A percentile compares a stretch with the other conserved stretches of the same genome.
Evolutionary conservation across 35 echinoderm and acorn worm species (phyloP).

Genomic region (Heliocidaris erythrogramma): DNA sequence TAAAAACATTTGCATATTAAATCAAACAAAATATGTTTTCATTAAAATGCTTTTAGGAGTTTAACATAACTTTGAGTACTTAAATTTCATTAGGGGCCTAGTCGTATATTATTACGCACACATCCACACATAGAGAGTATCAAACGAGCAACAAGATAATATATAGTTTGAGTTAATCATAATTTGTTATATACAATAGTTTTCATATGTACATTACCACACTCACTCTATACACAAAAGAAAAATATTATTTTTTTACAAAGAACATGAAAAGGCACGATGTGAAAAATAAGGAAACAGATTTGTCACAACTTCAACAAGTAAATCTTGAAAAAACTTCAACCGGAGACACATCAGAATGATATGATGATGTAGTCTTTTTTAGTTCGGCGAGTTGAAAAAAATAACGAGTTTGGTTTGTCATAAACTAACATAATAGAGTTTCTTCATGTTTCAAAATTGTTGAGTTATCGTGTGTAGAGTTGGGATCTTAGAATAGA

Average conservation of each 20-base stretch:
- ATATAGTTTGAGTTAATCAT: not conserved
- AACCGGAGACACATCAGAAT: not conserved
- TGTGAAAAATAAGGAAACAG: not conserved
- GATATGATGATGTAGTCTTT: not conserved
- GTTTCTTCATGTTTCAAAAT: not conserved
- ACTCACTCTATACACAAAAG: not conserved
- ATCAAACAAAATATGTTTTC: not conserved
- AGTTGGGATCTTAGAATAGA: not conserved
- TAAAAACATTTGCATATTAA: not conserved
- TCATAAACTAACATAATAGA: not conserved
- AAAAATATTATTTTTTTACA: not conserved
- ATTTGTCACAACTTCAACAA: not conserved
- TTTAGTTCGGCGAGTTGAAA: not conserved
- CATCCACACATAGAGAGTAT: not conserved
- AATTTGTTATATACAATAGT: slow-evolving; percentile 35
- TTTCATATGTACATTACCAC: slow-evolving; percentile 24
- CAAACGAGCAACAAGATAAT: not conserved
- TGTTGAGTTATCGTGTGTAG: not conserved
- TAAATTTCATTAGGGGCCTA: not conserved
- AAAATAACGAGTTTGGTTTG: not conserved
- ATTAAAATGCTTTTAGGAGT: not conserved
- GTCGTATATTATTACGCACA: not conserved
- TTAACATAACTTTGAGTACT: not conserved
- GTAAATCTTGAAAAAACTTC: not conserved
- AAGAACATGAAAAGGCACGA: slow-evolving; percentile 14